Evolutionary conservation across 2,888 invertebrate species (phyloP).

Genomic region (Polydrusus cervinus): DNA sequence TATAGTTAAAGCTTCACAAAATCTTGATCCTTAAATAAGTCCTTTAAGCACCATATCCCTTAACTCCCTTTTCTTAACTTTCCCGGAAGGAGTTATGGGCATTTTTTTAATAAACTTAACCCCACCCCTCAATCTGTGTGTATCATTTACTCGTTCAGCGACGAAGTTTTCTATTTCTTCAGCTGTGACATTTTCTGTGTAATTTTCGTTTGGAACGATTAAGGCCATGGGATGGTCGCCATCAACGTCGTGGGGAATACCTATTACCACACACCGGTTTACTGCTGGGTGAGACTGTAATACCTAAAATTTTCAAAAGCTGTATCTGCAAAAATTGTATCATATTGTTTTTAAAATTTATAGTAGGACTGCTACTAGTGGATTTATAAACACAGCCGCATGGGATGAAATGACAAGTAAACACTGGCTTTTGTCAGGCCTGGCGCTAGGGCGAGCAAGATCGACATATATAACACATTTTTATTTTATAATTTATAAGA

Average conservation of each 20-base stretch:
- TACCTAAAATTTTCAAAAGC: too few relatives aligned
- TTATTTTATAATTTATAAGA: too few relatives aligned
- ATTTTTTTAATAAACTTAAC: slow-evolving; percentile 63
- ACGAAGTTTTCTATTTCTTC: slow-evolving; percentile 63
- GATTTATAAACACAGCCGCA: too few relatives aligned
- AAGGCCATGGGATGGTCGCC: slow-evolving; percentile 66
- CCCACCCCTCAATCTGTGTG: slow-evolving; percentile 65
- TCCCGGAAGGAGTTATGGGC: slow-evolving; percentile 66
- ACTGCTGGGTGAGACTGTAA: slow-evolving; percentile 66
- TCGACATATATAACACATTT: too few relatives aligned
- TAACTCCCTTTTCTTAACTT: slow-evolving; percentile 61
- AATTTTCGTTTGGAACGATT: slow-evolving; percentile 57
- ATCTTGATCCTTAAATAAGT: too few relatives aligned
- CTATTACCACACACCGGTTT: slow-evolving; percentile 62
- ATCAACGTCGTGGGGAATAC: slow-evolving; percentile 65
- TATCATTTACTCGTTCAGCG: slow-evolving; percentile 62
- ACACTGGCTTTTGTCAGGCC: too few relatives aligned
- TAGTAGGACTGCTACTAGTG: too few relatives aligned
- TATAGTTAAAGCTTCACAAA: too few relatives aligned
- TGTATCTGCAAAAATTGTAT: too few relatives aligned
- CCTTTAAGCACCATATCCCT: slow-evolving; percentile 58
- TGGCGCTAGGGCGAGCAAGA: too few relatives aligned
- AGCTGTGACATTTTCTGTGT: slow-evolving; percentile 48
- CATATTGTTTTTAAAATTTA: neutral
- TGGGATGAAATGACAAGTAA: too few relatives aligned